A percentile compares a stretch with the other conserved stretches of the same genome.
Conservation (phyloP, 2,888 invertebrate genomes). For the Amitus sp. region DNA sequence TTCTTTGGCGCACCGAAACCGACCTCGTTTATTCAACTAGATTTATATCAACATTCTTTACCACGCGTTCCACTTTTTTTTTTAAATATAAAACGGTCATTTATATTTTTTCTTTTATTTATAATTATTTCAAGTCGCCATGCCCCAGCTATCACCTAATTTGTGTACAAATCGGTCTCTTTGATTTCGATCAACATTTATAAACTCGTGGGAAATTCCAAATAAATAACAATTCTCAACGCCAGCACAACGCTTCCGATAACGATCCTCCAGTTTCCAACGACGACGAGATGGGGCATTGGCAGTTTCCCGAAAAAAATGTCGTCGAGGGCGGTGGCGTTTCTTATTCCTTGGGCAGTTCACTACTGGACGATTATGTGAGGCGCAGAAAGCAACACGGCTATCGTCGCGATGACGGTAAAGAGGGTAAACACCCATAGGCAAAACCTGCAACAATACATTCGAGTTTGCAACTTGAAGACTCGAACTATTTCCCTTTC, state of each 20-base stretch:
- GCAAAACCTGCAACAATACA: conserved; percentile 86
- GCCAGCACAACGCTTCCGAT: too few relatives aligned
- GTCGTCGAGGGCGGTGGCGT: conserved; percentile 30
- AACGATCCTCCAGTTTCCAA: too few relatives aligned
- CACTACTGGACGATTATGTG: conserved; percentile 93
- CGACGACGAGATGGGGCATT: too few relatives aligned
- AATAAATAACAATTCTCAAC: too few relatives aligned
- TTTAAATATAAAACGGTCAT: conserved; percentile 51
- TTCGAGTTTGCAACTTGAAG: too few relatives aligned
- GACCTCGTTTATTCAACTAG: conserved; percentile 39
- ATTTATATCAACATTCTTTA: conserved; percentile 45
- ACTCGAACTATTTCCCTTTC: too few relatives aligned
- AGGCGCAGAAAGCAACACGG: conserved; percentile 90
- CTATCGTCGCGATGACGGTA: conserved; percentile 92
- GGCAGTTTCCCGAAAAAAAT: too few relatives aligned
- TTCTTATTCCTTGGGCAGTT: conserved; percentile 57
- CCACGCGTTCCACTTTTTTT: conserved; percentile 44
- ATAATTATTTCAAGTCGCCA: conserved; percentile 35
- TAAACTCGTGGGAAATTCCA: not conserved
- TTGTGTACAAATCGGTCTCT: conserved; percentile 35
- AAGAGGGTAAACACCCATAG: conserved; percentile 95
- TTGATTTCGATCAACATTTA: conserved; percentile 25
- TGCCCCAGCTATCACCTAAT: conserved; percentile 31
- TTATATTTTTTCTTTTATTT: conserved; percentile 46
- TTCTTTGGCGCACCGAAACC: conserved; percentile 41